These are phyloP conservation scores for Actinia tenebrosa DNA, from an alignment of 64 coral and sea anemone genomes.

Conservation along the genomic window DNA sequence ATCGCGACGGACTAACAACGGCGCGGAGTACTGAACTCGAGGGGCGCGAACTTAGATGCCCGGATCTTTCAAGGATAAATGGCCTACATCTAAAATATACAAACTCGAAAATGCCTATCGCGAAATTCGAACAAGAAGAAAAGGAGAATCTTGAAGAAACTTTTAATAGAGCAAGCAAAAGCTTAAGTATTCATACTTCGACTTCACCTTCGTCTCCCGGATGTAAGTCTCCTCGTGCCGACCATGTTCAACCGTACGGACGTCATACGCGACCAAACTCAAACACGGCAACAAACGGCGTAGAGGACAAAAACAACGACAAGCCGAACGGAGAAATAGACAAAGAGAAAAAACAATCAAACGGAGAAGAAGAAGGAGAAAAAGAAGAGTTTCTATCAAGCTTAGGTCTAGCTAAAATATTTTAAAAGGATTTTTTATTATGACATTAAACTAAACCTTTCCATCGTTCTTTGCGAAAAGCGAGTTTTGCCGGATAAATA, in stretches of 20 bases:
- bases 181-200: background rate
- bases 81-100: constrained; percentile 12
- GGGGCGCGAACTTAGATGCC: background rate
- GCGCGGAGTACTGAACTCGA: constrained; percentile 17
- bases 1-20: constrained; percentile 27
- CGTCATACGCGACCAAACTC: constrained; percentile 10
- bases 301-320: constrained; percentile 1
- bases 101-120: background rate
- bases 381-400: constrained; percentile 64
- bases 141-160: constrained; percentile 27
- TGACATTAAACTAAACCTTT: background rate
- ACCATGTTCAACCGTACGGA: background rate
- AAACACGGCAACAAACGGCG: constrained; percentile 8
- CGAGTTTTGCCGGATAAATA: background rate
- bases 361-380: constrained; percentile 31
- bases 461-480: background rate
- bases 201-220: background rate
- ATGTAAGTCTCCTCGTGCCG: background rate
- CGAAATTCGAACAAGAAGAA: constrained; percentile 6
- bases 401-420: constrained; percentile 55
- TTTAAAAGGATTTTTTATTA: background rate
- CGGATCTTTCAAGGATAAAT: constrained; percentile 19
- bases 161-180: constrained; percentile 21
- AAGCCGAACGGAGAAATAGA: background rate
- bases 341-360: constrained; percentile 25